Evolutionary conservation across 2,113 vertebrate species (phyloP).

Genomic region (Xiphorhynchus elegans): DNA sequence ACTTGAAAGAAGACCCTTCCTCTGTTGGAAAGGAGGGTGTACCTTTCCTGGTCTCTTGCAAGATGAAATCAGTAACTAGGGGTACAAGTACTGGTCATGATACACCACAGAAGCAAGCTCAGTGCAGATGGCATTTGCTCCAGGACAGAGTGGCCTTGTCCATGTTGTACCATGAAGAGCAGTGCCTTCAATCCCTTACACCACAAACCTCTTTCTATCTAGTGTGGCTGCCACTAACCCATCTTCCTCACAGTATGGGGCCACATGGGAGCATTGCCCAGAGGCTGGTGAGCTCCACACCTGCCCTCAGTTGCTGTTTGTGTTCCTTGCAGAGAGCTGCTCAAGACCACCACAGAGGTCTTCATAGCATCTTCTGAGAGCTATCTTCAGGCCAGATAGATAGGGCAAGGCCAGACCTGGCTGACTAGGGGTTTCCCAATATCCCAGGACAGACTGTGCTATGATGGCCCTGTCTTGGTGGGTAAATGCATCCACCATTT

Average conservation of each 20-base stretch:
- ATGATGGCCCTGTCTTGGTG: rapidly evolving
- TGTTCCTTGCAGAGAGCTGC: not conserved
- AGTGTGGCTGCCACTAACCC: not conserved
- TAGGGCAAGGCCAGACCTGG: not conserved
- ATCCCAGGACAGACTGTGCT: not conserved
- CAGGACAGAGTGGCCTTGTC: not conserved
- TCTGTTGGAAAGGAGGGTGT: not conserved
- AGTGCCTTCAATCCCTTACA: not conserved
- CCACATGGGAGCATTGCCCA: rapidly evolving
- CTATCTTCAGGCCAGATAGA: not conserved
- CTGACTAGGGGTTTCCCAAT: not conserved
- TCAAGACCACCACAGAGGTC: not conserved
- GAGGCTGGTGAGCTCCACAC: rapidly evolving
- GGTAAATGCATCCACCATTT: not conserved
- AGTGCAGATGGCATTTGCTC: not conserved
- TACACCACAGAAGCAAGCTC: not conserved
- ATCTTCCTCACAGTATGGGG: rapidly evolving
- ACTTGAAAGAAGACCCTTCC: not conserved
- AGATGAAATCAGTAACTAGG: not conserved
- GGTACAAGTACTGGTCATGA: not conserved
- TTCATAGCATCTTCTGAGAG: not conserved
- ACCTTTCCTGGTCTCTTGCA: not conserved
- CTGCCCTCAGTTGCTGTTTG: rapidly evolving
- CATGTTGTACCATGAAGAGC: rapidly evolving
- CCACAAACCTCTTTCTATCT: not conserved